Conservation (phyloP, 2,113 vertebrate genomes). For the Narcine bancroftii region DNA sequence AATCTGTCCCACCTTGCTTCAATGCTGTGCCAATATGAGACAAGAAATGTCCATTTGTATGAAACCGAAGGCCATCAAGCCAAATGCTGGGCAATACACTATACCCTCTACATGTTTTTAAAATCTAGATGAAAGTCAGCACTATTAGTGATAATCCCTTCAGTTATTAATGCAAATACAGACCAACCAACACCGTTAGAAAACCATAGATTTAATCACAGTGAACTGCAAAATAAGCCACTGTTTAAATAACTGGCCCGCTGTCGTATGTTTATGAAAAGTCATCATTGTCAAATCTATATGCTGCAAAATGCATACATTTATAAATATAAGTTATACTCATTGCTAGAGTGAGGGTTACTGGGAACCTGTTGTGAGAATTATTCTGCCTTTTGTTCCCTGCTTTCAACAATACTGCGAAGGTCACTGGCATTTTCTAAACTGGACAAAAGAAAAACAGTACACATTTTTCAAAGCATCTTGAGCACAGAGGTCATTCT, state of each 20-base stretch:
- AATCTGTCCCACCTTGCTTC: not conserved
- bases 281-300: not conserved
- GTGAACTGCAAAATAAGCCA: not conserved
- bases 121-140: not conserved
- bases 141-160: not conserved
- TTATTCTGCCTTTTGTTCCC: not conserved
- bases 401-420: not conserved
- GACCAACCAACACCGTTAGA: not conserved
- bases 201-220: not conserved
- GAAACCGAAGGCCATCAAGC: not conserved
- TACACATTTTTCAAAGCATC: not conserved
- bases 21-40: not conserved
- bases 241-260: not conserved
- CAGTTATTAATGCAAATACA: not conserved
- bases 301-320: not conserved
- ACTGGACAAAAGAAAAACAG: not conserved
- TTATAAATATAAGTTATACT: not conserved
- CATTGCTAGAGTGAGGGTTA: not conserved
- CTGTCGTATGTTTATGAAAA: not conserved
- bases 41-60: not conserved
- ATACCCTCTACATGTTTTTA: too few species aligned
- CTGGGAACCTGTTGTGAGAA: not conserved
- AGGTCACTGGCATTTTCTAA: not conserved
- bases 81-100: not conserved
- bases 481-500: not conserved